Evolutionary conservation across 2,113 vertebrate species (phyloP).

Genomic region (Serilophus lunatus): DNA sequence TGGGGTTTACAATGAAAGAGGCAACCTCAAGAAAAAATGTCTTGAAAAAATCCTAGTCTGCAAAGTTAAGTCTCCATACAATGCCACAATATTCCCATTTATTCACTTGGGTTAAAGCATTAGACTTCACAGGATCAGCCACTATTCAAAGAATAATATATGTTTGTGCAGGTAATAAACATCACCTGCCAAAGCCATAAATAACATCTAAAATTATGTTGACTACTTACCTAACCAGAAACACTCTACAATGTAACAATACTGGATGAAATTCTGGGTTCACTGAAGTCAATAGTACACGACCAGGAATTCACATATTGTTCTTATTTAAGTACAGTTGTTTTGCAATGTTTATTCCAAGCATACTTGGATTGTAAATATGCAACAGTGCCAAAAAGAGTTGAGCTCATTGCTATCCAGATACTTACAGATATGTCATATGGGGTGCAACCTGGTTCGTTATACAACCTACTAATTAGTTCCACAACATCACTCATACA

Average conservation of each 20-base stretch:
- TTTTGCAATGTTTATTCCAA: conserved; percentile 39
- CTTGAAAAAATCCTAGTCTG: not conserved
- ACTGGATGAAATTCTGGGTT: not conserved
- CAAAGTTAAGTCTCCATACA: not conserved
- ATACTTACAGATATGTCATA: not conserved
- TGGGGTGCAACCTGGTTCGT: not conserved
- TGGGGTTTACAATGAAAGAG: not conserved
- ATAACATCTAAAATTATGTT: not conserved
- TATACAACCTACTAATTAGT: conserved; percentile 34
- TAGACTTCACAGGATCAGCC: not conserved
- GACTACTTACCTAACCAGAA: not conserved
- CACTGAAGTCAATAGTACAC: not conserved
- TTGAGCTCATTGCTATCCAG: not conserved
- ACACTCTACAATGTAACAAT: not conserved
- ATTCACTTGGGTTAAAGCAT: not conserved
- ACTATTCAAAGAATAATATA: not conserved
- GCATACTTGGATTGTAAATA: conserved; percentile 56
- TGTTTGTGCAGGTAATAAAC: not conserved
- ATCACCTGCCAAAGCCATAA: not conserved
- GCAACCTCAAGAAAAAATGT: not conserved
- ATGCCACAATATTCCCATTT: not conserved
- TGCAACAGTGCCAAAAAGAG: not conserved
- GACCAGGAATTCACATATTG: conserved; percentile 36
- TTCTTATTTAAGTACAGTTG: conserved; percentile 51
- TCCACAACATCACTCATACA: conserved; percentile 13